Evolutionary conservation across 2,113 vertebrate species (phyloP), one percentile per base, ranked within the genome.

Genomic region (Lynx canadensis): DNA sequence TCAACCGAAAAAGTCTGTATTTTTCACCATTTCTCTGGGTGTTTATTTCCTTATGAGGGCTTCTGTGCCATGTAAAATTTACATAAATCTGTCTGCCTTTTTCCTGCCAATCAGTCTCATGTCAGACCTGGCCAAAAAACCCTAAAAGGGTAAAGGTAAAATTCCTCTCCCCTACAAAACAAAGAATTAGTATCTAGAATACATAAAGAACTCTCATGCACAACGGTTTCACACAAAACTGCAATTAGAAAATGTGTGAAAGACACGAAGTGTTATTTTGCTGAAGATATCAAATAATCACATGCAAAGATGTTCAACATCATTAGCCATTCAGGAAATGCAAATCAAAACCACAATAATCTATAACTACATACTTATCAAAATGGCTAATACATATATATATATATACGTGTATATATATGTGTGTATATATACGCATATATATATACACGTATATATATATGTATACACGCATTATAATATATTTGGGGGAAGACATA

Each of bases 371-470:
- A 23, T 19, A 25, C n/a, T 57, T 78, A 38, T 15, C 21, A 52
- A 29, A 52, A 66, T 12, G 33, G 23, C 27, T 66, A 38, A 71
- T 3, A 60, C 0, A 60, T 23, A 60, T 60, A 23, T 60, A 7
- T 57, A 19, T 19, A 19, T 55, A 50, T 52, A 16, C 6, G 1
- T 7, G 1, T 55, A 55, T 55, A 55, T 55, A 18, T 55, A 1
- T 57, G 2, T 3, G 7, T 23, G 7, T 45, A 45, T 45, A 45
- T 45, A 45, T 45, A 45, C 45, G 7, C 45, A 1, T 41, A 15
- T 52, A 52, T 52, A 18, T 55, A 55, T 55, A 18, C 6, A 18
- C 8, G 0, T 0, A 23, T 1, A 18, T 1, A 18, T 55, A 45
- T 45, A 45, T 45, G 7, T 45, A 45, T 45, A 45, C 45, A 45